Percentiles rank a stretch among this genome's conserved stretches.
Conservation (phyloP, 2,888 invertebrate species). For the Neoaliturus tenellus region DNA sequence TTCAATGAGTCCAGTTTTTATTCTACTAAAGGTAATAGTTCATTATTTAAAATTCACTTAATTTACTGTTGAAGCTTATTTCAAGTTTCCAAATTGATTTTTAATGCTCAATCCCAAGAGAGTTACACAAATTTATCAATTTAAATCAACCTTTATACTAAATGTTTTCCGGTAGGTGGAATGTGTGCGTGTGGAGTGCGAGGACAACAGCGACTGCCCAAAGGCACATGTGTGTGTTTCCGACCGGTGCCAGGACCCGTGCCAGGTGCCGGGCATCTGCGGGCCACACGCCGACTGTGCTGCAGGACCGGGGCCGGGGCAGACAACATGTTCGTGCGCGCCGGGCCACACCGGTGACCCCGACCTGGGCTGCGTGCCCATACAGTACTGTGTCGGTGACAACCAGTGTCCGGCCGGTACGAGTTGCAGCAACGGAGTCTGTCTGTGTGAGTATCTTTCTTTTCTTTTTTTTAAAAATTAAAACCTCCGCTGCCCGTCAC, state of each 20-base stretch:
- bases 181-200: constrained; percentile 86
- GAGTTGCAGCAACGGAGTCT: constrained; percentile 88
- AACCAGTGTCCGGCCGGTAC: constrained; percentile 90
- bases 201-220: constrained; percentile 85
- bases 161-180: constrained; percentile 75
- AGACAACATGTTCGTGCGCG: constrained; percentile 89
- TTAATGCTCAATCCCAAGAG: too few species aligned
- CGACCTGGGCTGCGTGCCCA: constrained; percentile 87
- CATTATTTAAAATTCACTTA: too few species aligned
- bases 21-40: too few species aligned
- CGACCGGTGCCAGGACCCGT: constrained; percentile 88
- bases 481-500: too few species aligned
- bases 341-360: constrained; percentile 92
- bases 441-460: constrained; percentile 81
- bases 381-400: constrained; percentile 89
- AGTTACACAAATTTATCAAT: too few species aligned
- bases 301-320: constrained; percentile 88
- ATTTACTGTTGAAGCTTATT: too few species aligned
- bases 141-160: too few species aligned
- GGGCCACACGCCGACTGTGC: constrained; percentile 87
- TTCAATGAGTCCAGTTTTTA: too few species aligned
- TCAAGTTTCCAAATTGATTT: too few species aligned
- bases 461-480: too few species aligned
- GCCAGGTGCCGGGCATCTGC: constrained; percentile 87
- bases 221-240: constrained; percentile 84